A percentile compares a stretch with the other conserved stretches of the same genome.
Evolutionary conservation across 2,888 invertebrate species (phyloP).

Genomic region (Diplolepis rosae): DNA sequence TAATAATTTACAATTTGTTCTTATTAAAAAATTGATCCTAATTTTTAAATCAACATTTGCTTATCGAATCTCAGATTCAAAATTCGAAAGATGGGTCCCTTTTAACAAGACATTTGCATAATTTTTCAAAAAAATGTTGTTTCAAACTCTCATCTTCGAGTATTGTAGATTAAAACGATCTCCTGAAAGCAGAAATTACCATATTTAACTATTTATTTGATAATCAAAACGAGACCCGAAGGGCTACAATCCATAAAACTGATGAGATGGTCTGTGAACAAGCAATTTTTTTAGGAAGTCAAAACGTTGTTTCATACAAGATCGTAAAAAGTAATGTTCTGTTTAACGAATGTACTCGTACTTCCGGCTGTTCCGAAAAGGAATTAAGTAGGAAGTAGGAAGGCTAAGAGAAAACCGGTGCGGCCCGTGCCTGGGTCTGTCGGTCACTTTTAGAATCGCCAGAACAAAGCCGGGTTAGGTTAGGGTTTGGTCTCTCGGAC

Average conservation of each 20-base stretch:
- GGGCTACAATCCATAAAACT: conserved; percentile 25
- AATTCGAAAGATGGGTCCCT: too few species aligned
- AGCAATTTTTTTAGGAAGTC: conserved; percentile 17
- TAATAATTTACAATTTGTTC: too few species aligned
- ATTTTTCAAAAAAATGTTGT: too few species aligned
- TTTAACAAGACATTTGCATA: too few species aligned
- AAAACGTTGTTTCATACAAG: conserved; percentile 2
- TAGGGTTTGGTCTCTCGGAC: conserved; percentile 34
- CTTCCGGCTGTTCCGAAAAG: neutral
- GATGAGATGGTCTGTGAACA: conserved; percentile 6
- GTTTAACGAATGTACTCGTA: neutral
- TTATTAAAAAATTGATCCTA: too few species aligned
- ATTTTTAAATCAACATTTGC: too few species aligned
- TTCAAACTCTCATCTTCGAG: too few species aligned
- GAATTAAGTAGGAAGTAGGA: neutral
- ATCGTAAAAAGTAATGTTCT: conserved; percentile 23
- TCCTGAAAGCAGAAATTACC: too few species aligned
- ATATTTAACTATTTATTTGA: too few species aligned
- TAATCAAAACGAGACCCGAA: neutral
- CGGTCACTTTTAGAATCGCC: conserved; percentile 31
- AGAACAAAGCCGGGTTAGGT: conserved; percentile 30
- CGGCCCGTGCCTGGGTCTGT: conserved; percentile 36
- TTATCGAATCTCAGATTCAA: too few species aligned
- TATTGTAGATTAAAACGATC: too few species aligned
- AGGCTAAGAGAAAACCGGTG: conserved; percentile 31